Percentiles rank a stretch among this genome's conserved stretches.
Conservation (phyloP, 2,113 vertebrate genomes). For the Paratilapia polleni region DNA sequence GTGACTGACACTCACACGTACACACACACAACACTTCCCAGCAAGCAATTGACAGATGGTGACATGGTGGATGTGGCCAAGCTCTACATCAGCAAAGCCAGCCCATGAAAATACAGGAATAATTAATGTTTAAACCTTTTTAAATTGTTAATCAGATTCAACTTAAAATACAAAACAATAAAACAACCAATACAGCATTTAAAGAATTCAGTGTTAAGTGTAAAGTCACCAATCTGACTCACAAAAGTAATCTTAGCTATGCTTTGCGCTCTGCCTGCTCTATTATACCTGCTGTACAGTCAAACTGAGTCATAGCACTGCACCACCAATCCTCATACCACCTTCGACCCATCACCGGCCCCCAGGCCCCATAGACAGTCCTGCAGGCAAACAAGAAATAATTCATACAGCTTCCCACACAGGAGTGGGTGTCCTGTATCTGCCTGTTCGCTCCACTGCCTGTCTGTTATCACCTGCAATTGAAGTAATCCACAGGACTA, state of each 20-base stretch:
- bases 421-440: constrained; percentile 87
- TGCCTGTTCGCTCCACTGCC: constrained; percentile 83
- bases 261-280: constrained; percentile 26
- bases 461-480: constrained; percentile 91
- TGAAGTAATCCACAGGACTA: constrained; percentile 87
- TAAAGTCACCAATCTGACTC: constrained; percentile 52
- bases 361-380: constrained; percentile 75
- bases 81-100: neutral
- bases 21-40: constrained; percentile 34
- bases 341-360: constrained; percentile 50
- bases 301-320: constrained; percentile 40
- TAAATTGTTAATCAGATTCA: neutral
- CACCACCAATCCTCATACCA: neutral
- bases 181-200: neutral
- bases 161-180: neutral
- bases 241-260: constrained; percentile 34
- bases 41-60: neutral
- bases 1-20: constrained; percentile 56
- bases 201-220: neutral
- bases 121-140: neutral
- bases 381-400: constrained; percentile 85
- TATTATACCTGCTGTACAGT: constrained; percentile 45
- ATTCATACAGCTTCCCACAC: constrained; percentile 89
- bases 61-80: neutral
- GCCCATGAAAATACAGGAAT: no score